These are phyloP conservation scores for Ostrea edulis DNA, from an alignment of 1,140 invertebrate genomes.

Conservation along the genomic window DNA sequence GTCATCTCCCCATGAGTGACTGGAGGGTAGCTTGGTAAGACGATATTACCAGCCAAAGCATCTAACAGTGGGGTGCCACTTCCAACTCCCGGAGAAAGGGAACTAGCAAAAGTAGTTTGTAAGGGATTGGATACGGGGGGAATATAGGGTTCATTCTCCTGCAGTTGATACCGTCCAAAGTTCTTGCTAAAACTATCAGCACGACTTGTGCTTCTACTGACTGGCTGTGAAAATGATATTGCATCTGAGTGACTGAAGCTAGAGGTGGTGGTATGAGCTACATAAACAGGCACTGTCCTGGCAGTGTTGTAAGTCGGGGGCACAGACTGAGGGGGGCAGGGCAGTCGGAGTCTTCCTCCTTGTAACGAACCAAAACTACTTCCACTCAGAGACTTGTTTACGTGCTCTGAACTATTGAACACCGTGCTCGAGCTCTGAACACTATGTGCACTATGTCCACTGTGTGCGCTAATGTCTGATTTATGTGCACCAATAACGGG, in stretches of 20 bases:
- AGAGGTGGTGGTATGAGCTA: slow-evolving; percentile 54
- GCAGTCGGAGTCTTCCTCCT: slow-evolving; percentile 41
- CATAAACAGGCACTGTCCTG: slow-evolving; percentile 52
- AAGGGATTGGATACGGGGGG: slow-evolving; percentile 42
- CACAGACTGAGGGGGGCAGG: background rate
- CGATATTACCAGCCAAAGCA: slow-evolving; percentile 34
- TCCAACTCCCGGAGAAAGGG: background rate
- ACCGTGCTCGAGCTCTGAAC: background rate
- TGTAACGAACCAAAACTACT: slow-evolving; percentile 48
- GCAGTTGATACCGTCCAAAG: slow-evolving; percentile 59
- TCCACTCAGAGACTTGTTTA: slow-evolving; percentile 40
- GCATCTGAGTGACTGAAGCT: slow-evolving; percentile 56
- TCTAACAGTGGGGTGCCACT: slow-evolving; percentile 44
- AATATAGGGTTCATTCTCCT: slow-evolving; percentile 52
- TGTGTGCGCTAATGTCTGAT: slow-evolving; percentile 33
- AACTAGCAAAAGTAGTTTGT: slow-evolving; percentile 25
- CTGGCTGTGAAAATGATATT: slow-evolving; percentile 58
- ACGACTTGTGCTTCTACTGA: slow-evolving; percentile 66
- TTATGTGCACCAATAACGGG: slow-evolving; percentile 15
- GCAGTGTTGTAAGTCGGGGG: slow-evolving; percentile 37
- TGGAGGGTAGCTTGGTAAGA: slow-evolving; percentile 8
- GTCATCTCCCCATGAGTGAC: slow-evolving; percentile 2
- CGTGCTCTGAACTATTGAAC: slow-evolving; percentile 20
- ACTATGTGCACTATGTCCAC: slow-evolving; percentile 9
- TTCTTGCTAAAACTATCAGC: slow-evolving; percentile 73